Base-by-base conservation (phyloP, 2,797 vertebrate species). In the Sebastes hubbsi region DNA sequence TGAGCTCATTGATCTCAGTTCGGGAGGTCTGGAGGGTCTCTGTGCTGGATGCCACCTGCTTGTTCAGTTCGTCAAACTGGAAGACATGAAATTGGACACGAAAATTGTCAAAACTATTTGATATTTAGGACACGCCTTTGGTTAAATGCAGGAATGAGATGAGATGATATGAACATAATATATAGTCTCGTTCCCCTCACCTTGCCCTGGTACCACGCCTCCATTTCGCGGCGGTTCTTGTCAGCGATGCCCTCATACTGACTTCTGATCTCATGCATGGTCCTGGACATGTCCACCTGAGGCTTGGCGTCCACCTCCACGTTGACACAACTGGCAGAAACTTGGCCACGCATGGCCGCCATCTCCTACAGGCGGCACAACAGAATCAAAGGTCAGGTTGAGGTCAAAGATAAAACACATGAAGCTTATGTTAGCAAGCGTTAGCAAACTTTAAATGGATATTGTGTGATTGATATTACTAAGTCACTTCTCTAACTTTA, bases 191-290 rank as follows among this genome's bases (percentile, higher is more conserved):
- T 27, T 54, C 46, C 10, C 8, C 90, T 91, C 80, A 96, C 96
- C 95, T 96, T 96, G 79, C 1, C 75, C 55, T 96, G 93, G 92
- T 95, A 95, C 96, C 96, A 96, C 8, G 9, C 12, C 6, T 95
- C 95, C 83, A 94, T 95, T 0, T 96, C 92, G 0, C 81, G 64
- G 14, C 93, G 93, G 85, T 91, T 95, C 92, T 95, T 96, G 0
- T 94, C 91, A 0, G 52, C 3, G n/a, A 94, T 92, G 70, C 52
- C 76, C 80, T 95, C 94, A 6, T 96, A 96, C 89, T 96, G 95
- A 2, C 1, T 0, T 4, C 96, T 83, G 75, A 96, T 92, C 27
- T 91, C 90, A 0, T 83, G 61, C 68, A 96, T 2, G 46, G 77
- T 1, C 0, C 0, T 4, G 61, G 2, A 14, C 74, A 96, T 74